Percentiles rank a stretch among this genome's conserved stretches.
phyloP scores from a whole-genome alignment of 2,888 invertebrate species.

The Salticus scenicus region DNA sequence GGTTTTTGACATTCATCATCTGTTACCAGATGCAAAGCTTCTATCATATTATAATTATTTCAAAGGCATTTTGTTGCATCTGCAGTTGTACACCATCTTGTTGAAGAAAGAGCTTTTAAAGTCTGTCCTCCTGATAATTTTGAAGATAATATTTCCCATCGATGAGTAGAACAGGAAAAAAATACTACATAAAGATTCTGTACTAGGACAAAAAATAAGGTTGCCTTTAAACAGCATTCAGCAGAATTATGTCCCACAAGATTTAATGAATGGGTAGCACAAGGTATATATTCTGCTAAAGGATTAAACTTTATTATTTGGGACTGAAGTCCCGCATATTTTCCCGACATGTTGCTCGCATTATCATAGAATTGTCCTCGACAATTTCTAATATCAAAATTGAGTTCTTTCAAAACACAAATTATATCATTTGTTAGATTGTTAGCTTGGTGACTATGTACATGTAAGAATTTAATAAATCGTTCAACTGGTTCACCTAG shows the following conservation, averaged over 20 bases:
- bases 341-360: conserved; percentile 10
- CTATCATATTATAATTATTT: neutral
- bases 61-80: conserved; percentile 1
- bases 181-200: neutral
- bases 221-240: neutral
- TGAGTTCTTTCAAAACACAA: neutral
- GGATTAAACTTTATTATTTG: neutral
- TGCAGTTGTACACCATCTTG: neutral
- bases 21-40: neutral
- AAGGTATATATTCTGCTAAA: conserved; percentile 8
- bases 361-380: conserved; percentile 13
- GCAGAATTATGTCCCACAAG: conserved; percentile 2
- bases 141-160: neutral
- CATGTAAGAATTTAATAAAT: neutral
- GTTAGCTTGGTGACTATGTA: neutral
- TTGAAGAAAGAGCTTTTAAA: neutral
- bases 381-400: neutral
- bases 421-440: neutral
- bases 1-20: neutral
- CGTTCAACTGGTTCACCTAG: conserved; percentile 1
- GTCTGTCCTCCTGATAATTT: neutral
- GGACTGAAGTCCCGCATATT: neutral
- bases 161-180: neutral
- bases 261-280: conserved; percentile 1
- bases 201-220: neutral